Evolutionary conservation across 2,113 vertebrate genomes (phyloP).

Genomic region (Cyanoramphus novaezelandiae): DNA sequence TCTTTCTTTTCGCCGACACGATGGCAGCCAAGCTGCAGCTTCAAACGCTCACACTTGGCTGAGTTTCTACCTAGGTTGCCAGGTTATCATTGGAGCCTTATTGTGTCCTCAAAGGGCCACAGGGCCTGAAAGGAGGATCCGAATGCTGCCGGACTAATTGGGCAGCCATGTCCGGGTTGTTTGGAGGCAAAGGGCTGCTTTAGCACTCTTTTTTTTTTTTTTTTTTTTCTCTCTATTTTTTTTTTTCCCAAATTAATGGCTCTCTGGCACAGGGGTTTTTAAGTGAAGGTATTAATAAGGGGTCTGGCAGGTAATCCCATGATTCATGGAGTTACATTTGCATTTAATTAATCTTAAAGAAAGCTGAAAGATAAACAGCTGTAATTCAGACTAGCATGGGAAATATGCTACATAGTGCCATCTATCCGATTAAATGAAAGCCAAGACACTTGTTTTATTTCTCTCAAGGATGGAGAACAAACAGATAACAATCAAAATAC

Average conservation of each 20-base stretch:
- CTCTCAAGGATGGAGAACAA: conserved; percentile 68
- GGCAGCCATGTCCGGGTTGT: conserved; percentile 78
- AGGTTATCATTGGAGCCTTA: conserved; percentile 84
- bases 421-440: conserved; percentile 78
- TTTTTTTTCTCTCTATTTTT: not conserved
- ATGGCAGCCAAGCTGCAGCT: conserved; percentile 89
- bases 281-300: conserved; percentile 88
- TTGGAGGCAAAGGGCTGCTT: conserved; percentile 77
- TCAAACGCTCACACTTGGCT: conserved; percentile 85
- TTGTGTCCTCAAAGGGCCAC: conserved; percentile 85
- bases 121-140: conserved; percentile 79
- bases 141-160: conserved; percentile 76
- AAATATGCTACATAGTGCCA: conserved; percentile 75
- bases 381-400: conserved; percentile 81
- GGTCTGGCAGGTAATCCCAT: conserved; percentile 87
- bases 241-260: conserved; percentile 79
- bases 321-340: conserved; percentile 84
- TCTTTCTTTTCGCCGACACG: conserved; percentile 83
- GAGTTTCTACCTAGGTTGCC: conserved; percentile 89
- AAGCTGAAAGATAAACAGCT: conserved; percentile 89
- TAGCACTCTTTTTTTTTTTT: conserved; percentile 28
- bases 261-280: conserved; percentile 79
- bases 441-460: conserved; percentile 75
- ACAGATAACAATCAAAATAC: conserved; percentile 71
- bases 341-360: conserved; percentile 88